These are phyloP conservation scores for Leptoteleia sp. DNA, from an alignment of 1,140 invertebrate genomes.

Conservation along the genomic window DNA sequence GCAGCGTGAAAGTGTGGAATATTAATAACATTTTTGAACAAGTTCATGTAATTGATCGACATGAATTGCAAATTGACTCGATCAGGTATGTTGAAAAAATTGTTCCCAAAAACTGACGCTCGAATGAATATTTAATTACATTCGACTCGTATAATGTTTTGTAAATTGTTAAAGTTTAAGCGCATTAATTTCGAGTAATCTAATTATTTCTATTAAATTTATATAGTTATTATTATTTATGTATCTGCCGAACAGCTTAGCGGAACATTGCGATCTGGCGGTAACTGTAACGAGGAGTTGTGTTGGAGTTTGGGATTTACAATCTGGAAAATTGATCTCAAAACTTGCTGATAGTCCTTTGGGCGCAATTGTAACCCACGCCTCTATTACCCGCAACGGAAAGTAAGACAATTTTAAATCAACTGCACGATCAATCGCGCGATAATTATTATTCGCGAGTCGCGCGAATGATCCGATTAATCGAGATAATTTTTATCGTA, in stretches of 20 bases:
- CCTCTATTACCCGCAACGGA: conserved; percentile 91
- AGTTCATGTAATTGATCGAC: conserved; percentile 96
- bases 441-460: too few species aligned
- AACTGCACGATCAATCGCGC: too few species aligned
- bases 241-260: conserved; percentile 83
- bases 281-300: conserved; percentile 95
- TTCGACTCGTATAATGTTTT: too few species aligned
- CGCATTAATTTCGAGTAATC: too few species aligned
- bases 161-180: too few species aligned
- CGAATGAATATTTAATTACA: too few species aligned
- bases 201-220: too few species aligned
- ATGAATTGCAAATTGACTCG: conserved; percentile 96
- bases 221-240: conserved; percentile 22
- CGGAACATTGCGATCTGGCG: conserved; percentile 87
- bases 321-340: conserved; percentile 89
- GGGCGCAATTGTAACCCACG: conserved; percentile 97
- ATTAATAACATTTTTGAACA: conserved; percentile 99
- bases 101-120: too few species aligned
- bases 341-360: conserved; percentile 95
- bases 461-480: too few species aligned
- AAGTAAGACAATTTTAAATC: conserved; percentile 81
- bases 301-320: conserved; percentile 97
- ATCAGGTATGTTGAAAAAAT: conserved; percentile 89
- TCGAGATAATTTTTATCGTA: too few species aligned
- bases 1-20: conserved; percentile 99